A percentile compares a stretch with the other conserved stretches of the same genome.
Conservation (phyloP, 2,797 vertebrate genomes). For the Pteronotus mesoamericanus region DNA sequence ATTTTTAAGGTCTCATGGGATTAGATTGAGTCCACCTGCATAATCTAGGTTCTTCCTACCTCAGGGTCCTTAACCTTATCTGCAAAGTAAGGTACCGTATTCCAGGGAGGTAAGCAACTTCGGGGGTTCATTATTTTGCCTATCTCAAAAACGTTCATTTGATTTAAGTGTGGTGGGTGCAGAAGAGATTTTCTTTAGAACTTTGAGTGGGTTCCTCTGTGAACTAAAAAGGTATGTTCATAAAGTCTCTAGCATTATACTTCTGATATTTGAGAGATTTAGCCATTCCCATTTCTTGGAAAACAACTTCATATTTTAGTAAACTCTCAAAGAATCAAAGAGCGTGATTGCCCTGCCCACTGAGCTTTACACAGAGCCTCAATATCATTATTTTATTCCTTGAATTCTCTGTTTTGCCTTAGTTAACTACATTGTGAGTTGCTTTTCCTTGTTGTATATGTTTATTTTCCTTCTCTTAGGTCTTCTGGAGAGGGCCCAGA, state of each 20-base stretch:
- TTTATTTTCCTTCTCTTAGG: neutral
- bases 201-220: neutral
- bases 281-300: neutral
- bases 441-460: neutral
- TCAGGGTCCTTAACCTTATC: neutral
- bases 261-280: neutral
- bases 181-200: slow-evolving; percentile 6
- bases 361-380: neutral
- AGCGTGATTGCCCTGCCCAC: neutral
- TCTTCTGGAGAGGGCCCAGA: neutral
- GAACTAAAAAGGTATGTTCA: neutral
- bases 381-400: neutral
- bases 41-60: neutral
- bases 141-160: neutral
- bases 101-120: neutral
- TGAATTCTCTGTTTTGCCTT: neutral
- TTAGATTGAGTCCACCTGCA: neutral
- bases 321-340: neutral
- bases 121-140: neutral
- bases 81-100: neutral
- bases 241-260: neutral
- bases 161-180: neutral
- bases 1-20: neutral
- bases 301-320: neutral
- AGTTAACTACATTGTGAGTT: neutral